Evolutionary conservation across 2,797 vertebrate species (phyloP).

Genomic region (Crenuchus spilurus): DNA sequence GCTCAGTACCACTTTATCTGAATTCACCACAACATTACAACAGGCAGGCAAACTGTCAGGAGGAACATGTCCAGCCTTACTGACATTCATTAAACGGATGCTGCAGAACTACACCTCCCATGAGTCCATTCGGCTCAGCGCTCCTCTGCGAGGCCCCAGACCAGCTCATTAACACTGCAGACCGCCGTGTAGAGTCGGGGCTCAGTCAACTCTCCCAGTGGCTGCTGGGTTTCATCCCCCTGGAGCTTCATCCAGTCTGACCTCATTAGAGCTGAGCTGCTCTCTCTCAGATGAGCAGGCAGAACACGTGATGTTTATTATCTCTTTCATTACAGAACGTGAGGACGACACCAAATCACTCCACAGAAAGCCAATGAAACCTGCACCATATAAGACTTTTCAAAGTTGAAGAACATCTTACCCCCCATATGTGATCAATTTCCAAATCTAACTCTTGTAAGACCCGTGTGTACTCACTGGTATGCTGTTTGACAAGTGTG

Average conservation of each 20-base stretch:
- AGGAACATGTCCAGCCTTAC: constrained; percentile 2
- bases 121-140: constrained; percentile 6
- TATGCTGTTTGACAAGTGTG: background rate
- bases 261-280: constrained; percentile 43
- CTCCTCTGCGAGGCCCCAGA: constrained; percentile 1
- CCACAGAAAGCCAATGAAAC: constrained; percentile 4
- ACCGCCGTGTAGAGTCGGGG: constrained; percentile 6
- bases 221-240: constrained; percentile 5
- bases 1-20: background rate
- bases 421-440: background rate
- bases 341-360: constrained; percentile 28
- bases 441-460: background rate
- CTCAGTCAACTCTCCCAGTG: constrained; percentile 27
- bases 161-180: constrained; percentile 35
- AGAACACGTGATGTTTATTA: constrained; percentile 10
- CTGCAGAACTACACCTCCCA: constrained; percentile 7
- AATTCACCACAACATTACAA: background rate
- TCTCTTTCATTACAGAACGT: constrained; percentile 12
- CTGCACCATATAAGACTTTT: background rate
- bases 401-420: background rate
- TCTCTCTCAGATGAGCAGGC: constrained; percentile 12
- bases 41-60: background rate
- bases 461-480: background rate
- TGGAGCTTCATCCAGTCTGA: constrained; percentile 22
- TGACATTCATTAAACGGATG: background rate